Conservation (phyloP, 2,888 invertebrate species). For the Halictus quadricinctus region DNA sequence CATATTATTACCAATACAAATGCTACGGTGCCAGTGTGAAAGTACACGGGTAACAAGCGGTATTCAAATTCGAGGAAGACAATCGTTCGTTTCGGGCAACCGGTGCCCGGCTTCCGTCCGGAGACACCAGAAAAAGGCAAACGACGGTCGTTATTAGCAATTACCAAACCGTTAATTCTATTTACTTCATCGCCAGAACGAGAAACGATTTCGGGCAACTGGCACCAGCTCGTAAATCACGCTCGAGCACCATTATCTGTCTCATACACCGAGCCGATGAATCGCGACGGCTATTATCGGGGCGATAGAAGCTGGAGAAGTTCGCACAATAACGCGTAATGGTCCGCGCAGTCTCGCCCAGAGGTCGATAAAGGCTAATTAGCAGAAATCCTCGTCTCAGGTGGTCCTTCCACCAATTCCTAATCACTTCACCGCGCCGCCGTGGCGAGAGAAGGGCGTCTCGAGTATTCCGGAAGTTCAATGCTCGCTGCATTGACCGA, state of each 20-base stretch:
- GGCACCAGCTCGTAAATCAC: conserved; percentile 40
- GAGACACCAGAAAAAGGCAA: conserved; percentile 20
- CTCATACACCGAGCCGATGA: conserved; percentile 48
- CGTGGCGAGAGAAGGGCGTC: conserved; percentile 31
- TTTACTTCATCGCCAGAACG: conserved; percentile 53
- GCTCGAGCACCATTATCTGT: conserved; percentile 52
- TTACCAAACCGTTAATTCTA: conserved; percentile 51
- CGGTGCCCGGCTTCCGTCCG: not conserved
- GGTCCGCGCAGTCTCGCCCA: conserved; percentile 44
- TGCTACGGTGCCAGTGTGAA: not conserved
- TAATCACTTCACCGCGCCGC: conserved; percentile 51
- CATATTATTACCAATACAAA: not conserved
- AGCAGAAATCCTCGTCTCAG: conserved; percentile 61
- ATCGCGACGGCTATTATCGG: conserved; percentile 56
- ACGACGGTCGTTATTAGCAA: conserved; percentile 44
- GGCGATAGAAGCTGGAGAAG: conserved; percentile 57
- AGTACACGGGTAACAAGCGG: not conserved
- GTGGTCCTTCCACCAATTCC: conserved; percentile 51
- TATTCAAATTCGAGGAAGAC: not conserved
- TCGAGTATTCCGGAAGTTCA: conserved; percentile 42
- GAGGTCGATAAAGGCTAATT: conserved; percentile 64
- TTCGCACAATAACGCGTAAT: conserved; percentile 64
- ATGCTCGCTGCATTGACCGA: conserved; percentile 12
- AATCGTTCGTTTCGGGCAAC: not conserved
- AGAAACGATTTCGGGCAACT: conserved; percentile 52